Conservation (phyloP, 2,888 invertebrate species). For the Drosophila antonietae region DNA sequence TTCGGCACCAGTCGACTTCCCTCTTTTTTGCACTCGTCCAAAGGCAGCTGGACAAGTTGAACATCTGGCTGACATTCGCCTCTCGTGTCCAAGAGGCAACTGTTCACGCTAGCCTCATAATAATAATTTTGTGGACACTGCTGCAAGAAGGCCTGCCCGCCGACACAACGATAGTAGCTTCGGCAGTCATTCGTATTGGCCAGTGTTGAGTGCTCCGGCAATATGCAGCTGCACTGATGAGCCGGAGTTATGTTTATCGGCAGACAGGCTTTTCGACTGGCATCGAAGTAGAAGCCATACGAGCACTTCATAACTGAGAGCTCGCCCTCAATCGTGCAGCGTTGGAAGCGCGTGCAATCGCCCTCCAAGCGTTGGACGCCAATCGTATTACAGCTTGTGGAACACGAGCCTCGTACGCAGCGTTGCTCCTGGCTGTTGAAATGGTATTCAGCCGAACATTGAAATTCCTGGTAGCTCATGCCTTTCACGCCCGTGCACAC, state of each 20-base stretch:
- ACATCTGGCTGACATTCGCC: not conserved
- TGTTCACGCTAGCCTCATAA: conserved; percentile 41
- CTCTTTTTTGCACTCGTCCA: conserved; percentile 34
- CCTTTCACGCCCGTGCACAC: conserved; percentile 51
- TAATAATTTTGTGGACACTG: conserved; percentile 60
- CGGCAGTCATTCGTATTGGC: conserved; percentile 15
- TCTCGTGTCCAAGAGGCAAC: conserved; percentile 16
- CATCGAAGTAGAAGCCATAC: conserved; percentile 26
- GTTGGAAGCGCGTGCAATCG: conserved; percentile 24
- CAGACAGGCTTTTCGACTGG: conserved; percentile 42
- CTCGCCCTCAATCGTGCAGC: conserved; percentile 12
- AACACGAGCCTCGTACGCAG: conserved; percentile 12
- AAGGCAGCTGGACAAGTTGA: not conserved
- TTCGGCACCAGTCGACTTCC: conserved; percentile 47
- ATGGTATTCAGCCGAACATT: conserved; percentile 5
- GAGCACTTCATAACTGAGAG: conserved; percentile 10
- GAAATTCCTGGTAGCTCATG: conserved; percentile 20
- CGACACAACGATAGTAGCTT: conserved; percentile 21
- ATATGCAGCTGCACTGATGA: conserved; percentile 69
- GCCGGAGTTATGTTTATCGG: conserved; percentile 46
- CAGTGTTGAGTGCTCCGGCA: conserved; percentile 57
- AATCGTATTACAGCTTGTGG: conserved; percentile 1
- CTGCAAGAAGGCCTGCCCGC: conserved; percentile 40
- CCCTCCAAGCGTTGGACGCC: conserved; percentile 16
- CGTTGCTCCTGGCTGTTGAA: conserved; percentile 11